Conservation (phyloP, 2,797 vertebrate genomes). For the Rhynchotus rufescens region DNA sequence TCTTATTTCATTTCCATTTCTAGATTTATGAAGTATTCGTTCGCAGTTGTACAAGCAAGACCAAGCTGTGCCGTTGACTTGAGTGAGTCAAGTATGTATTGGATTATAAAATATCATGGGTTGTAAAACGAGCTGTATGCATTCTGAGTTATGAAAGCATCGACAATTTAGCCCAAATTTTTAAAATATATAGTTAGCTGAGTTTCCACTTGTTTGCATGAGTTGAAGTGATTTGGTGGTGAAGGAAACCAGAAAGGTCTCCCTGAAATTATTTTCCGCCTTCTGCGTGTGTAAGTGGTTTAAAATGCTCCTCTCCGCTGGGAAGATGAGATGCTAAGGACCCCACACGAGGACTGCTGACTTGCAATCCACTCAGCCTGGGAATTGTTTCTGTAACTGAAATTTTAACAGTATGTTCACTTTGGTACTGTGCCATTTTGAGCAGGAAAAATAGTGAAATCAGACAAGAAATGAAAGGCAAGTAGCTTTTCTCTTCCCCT, state of each 20-base stretch:
- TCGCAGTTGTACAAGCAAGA: neutral
- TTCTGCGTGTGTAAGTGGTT: neutral
- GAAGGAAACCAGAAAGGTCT: neutral
- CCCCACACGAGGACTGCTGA: neutral
- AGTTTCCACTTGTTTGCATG: neutral
- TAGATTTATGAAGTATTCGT: neutral
- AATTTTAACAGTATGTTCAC: fast-evolving
- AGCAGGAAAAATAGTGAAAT: neutral
- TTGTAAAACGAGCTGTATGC: no score
- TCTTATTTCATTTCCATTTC: neutral
- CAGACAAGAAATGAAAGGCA: neutral
- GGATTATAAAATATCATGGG: no score
- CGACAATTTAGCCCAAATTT: neutral
- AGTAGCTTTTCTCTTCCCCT: neutral
- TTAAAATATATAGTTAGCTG: neutral
- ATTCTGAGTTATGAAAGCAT: neutral
- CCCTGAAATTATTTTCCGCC: neutral
- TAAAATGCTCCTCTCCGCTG: neutral
- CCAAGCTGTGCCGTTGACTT: neutral
- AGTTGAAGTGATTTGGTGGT: neutral
- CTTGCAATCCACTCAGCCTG: neutral
- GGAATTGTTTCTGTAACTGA: neutral
- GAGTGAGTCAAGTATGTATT: neutral
- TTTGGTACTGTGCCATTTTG: fast-evolving
- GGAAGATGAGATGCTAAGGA: neutral